These are phyloP conservation scores for Dyspetes luteomarginatus DNA, from an alignment of 2,888 invertebrate species.

Conservation along the genomic window DNA sequence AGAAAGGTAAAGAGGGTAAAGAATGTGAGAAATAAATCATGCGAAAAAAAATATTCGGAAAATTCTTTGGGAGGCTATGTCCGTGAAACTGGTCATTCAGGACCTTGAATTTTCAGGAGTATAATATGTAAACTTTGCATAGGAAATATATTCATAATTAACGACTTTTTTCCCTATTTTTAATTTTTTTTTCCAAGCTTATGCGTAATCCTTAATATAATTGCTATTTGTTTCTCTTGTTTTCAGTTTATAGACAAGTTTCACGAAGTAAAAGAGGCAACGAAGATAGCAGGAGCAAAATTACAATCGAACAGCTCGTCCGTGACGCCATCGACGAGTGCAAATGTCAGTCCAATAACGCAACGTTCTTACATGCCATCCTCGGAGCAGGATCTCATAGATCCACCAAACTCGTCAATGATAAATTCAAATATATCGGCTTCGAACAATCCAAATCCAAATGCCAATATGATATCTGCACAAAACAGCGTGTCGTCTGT, in stretches of 20 bases:
- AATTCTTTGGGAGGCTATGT: too few relatives aligned
- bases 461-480: slow-evolving; percentile 81
- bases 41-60: too few relatives aligned
- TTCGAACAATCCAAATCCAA: slow-evolving; percentile 82
- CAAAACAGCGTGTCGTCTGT: slow-evolving; percentile 82
- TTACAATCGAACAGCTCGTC: slow-evolving; percentile 86
- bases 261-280: slow-evolving; percentile 98
- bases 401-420: slow-evolving; percentile 85
- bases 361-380: slow-evolving; percentile 86
- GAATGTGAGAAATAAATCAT: too few relatives aligned
- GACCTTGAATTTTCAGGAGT: too few relatives aligned
- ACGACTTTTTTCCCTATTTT: too few relatives aligned
- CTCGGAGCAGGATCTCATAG: slow-evolving; percentile 83
- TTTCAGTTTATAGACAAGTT: slow-evolving; percentile 98
- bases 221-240: slow-evolving; percentile 58
- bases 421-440: slow-evolving; percentile 82
- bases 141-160: too few relatives aligned
- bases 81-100: too few relatives aligned
- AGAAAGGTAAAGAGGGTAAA: too few relatives aligned
- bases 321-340: slow-evolving; percentile 93
- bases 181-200: too few relatives aligned
- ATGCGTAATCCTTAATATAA: too few relatives aligned
- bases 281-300: slow-evolving; percentile 89
- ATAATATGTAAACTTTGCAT: too few relatives aligned
- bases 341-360: slow-evolving; percentile 94